Conservation (phyloP, 2,888 invertebrate genomes). For the Andrena bicolor region DNA sequence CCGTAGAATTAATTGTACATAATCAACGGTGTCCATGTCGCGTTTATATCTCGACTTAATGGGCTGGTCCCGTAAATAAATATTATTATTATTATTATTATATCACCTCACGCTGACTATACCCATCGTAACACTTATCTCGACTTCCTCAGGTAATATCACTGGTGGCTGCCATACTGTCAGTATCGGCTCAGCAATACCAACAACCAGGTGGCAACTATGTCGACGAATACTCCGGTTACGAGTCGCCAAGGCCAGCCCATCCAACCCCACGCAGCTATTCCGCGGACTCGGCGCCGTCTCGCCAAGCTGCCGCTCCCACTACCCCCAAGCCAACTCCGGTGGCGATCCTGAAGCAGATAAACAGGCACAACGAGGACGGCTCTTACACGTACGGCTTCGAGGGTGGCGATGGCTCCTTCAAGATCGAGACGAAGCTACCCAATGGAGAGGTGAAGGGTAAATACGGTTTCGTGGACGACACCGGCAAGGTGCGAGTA, state of each 20-base stretch:
- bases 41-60: no score
- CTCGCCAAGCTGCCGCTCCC: slow-evolving; percentile 84
- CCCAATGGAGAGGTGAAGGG: slow-evolving; percentile 94
- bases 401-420: slow-evolving; percentile 94
- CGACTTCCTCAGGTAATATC: slow-evolving; percentile 52
- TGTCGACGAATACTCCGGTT: slow-evolving; percentile 85
- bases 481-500: slow-evolving; percentile 92
- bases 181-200: slow-evolving; percentile 85
- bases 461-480: slow-evolving; percentile 96
- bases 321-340: slow-evolving; percentile 87
- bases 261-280: slow-evolving; percentile 85
- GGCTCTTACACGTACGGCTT: slow-evolving; percentile 96
- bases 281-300: slow-evolving; percentile 79
- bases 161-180: slow-evolving; percentile 65
- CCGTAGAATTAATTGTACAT: no score
- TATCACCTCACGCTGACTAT: no score
- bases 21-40: no score
- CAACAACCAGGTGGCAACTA: slow-evolving; percentile 79
- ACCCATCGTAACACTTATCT: neutral
- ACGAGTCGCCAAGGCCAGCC: slow-evolving; percentile 76
- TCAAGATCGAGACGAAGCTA: slow-evolving; percentile 95
- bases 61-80: no score
- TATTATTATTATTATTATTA: no score
- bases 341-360: slow-evolving; percentile 94
- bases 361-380: slow-evolving; percentile 95